phyloP scores from a whole-genome alignment of 1,140 invertebrate genomes.

The Whitmania pigra region DNA sequence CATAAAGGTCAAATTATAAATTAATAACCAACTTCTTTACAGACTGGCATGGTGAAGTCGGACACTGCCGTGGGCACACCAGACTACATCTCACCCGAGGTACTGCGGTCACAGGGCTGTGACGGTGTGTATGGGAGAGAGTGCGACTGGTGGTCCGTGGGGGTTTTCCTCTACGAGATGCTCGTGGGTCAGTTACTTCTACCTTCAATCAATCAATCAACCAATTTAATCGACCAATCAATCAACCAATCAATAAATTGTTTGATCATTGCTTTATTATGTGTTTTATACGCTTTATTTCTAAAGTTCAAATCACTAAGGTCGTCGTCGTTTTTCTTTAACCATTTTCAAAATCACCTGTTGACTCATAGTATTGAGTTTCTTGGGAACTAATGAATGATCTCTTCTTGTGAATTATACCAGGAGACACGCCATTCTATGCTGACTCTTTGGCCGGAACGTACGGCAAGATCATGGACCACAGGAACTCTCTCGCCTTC shows the following conservation, averaged over 20 bases:
- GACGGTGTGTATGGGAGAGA: constrained; percentile 74
- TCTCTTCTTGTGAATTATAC: neutral
- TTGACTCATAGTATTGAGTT: too few relatives aligned
- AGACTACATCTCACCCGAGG: constrained; percentile 97
- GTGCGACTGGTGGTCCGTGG: constrained; percentile 99
- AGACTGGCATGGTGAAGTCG: constrained; percentile 83
- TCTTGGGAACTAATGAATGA: too few relatives aligned
- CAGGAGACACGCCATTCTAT: constrained; percentile 97
- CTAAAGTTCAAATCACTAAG: too few relatives aligned
- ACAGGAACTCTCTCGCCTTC: constrained; percentile 88
- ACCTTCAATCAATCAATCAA: too few relatives aligned
- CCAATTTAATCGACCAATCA: too few relatives aligned
- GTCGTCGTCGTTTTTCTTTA: too few relatives aligned
- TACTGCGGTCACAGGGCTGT: constrained; percentile 90
- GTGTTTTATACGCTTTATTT: too few relatives aligned
- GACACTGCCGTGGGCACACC: constrained; percentile 97
- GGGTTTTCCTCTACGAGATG: constrained; percentile 98
- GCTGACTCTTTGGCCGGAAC: constrained; percentile 97
- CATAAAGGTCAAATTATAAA: too few relatives aligned
- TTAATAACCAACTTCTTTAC: too few relatives aligned
- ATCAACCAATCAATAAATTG: too few relatives aligned
- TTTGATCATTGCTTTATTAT: too few relatives aligned
- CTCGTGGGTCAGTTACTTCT: constrained; percentile 54
- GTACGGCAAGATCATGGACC: constrained; percentile 99
- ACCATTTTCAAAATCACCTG: too few relatives aligned